Base-by-base conservation (phyloP, 2,888 invertebrate genomes). In the Erynnis tages region DNA sequence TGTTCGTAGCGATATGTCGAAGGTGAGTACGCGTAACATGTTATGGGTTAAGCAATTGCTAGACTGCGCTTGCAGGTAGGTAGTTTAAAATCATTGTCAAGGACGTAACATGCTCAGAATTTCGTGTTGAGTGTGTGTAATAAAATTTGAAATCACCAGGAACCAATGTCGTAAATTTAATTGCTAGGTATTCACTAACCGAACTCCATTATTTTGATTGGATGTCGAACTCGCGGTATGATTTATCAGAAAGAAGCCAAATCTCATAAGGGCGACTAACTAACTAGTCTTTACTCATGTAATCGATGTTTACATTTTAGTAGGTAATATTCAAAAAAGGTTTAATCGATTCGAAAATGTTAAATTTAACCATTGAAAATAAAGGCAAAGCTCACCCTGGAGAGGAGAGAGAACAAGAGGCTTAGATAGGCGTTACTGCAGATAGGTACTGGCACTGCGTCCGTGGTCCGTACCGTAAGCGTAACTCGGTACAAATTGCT, bases 1-100 rank as follows among this genome's bases (percentile, higher is more conserved):
- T 61, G 61, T 52, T 63, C 57, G 66, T 70, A 74, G 69, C 76
- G 77, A 81, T 67, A 87, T 87, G 87, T 85, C 85, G 73, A 87
- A 87, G 86, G 87, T 86, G 62, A 80, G 87, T 71, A 41, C 49
- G n/a, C n/a, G 17, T 34, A 34, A 27, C 17, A 29, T 29, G 61
- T 62, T 67, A 56, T 47, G 59, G 54, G 35, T 56, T 57, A 55
- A 57, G 59, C 58, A 61, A 65, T 65, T 57, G 60, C 56, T 53
- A 61, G 61, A 59, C 62, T 63, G 54, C 66, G 66, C 66, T 58
- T 72, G 79, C 65, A 76, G 76, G 77, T 80, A 78, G 73, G 71
- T n/a, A n/a, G n/a, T 70, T 69, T 65, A 63, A 58, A 67, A 69
- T 66, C 69, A 69, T 62, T 65, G 67, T 60, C 73, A 73, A 72